Evolutionary conservation across 2,113 vertebrate genomes (phyloP), one percentile per base, ranked within the genome.

Genomic region (Panurus biarmicus): DNA sequence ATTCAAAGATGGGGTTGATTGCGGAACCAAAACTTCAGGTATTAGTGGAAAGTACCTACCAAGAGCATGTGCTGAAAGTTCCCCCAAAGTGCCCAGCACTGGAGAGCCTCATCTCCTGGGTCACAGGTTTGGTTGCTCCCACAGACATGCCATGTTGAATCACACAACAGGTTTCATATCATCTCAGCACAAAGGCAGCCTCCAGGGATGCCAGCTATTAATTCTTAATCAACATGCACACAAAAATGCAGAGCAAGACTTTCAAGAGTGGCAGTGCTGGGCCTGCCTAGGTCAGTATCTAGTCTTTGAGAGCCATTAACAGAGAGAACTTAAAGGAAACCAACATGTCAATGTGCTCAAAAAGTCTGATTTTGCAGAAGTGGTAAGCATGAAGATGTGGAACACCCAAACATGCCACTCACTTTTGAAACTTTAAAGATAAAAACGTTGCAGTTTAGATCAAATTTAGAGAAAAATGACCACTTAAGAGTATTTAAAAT

Each of bases 271-370:
- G 61, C 20, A 25, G 35, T 20, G 18, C 51, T 22, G 35, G n/a
- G 56, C 40, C 56, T 50, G 56, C 42, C 44, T 23, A 24, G 44
- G 28, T 67, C 70, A 72, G 36, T 29, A 10, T 28, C 50, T 31
- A 16, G 17, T 17, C 57, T 78, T 74, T 17, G 61, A 70, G 38
- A 58, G 12, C 14, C 53, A 35, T 21, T 53, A 48, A 28, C 21
- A 71, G 69, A 47, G 47, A 53, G 8, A 25, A 25, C 26, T 31
- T 28, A 25, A 44, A 76, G 60, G 42, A 92, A 70, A 28, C 28
- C 23, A 78, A 62, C 17, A 11, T 3, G 8, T 5, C 26, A 42
- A 4, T 0, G 2, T 35, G 31, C 35, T 31, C n/a, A 2, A 45
- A 71, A 82, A 57, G n/a, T 35, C 19, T 50, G 38, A 33, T 85